Evolutionary conservation across 2,888 invertebrate genomes (phyloP).

Genomic region (Tromatobia lineatoria): DNA sequence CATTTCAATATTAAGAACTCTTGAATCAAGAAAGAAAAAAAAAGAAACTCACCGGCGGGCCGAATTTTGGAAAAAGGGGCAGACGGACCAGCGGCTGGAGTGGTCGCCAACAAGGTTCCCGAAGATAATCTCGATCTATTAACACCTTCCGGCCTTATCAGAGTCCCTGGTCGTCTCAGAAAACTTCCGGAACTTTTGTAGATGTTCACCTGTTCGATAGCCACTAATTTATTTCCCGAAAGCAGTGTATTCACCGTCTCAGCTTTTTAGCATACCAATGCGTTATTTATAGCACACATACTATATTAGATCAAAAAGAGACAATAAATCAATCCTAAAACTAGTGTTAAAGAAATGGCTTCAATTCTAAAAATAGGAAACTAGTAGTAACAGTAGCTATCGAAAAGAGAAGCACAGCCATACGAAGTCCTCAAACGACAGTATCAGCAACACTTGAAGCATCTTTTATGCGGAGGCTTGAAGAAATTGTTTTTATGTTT

Average conservation of each 20-base stretch:
- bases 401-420: constrained; percentile 57
- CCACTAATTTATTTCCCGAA: constrained; percentile 34
- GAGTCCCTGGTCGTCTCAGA: constrained; percentile 72
- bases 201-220: constrained; percentile 78
- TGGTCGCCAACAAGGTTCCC: constrained; percentile 13
- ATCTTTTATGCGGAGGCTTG: constrained; percentile 44
- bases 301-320: constrained; percentile 51
- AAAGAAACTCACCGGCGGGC: constrained; percentile 50
- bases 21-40: background rate
- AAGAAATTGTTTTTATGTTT: constrained; percentile 62
- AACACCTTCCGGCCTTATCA: constrained; percentile 68
- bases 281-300: constrained; percentile 62
- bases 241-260: background rate
- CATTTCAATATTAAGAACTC: too few relatives aligned
- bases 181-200: constrained; percentile 71
- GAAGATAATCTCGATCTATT: constrained; percentile 38
- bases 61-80: constrained; percentile 40
- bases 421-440: constrained; percentile 45
- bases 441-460: constrained; percentile 48
- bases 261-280: constrained; percentile 50
- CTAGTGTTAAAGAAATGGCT: constrained; percentile 62
- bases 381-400: constrained; percentile 48
- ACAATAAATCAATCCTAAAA: constrained; percentile 37
- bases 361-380: constrained; percentile 30
- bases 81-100: background rate